phyloP scores from a whole-genome alignment of 53 echinoderm and acorn worm species.

The Echinometra lucunter region DNA sequence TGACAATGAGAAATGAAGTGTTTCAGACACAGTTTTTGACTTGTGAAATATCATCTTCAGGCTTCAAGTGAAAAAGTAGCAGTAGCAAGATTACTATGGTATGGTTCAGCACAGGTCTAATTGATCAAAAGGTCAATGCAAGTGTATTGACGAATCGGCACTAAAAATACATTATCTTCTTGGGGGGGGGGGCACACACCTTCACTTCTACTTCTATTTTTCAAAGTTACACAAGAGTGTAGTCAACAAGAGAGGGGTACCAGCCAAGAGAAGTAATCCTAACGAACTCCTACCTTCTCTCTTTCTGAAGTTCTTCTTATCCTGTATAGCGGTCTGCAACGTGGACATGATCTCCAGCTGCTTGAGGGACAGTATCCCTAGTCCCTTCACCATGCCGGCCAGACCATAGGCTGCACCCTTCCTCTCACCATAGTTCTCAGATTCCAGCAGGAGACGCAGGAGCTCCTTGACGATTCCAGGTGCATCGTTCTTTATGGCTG shows the following conservation, averaged over 20 bases:
- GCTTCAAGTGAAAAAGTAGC: no score
- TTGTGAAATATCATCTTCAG: no score
- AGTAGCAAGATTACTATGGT: no score
- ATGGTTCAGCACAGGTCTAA: no score
- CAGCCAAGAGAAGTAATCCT: neutral
- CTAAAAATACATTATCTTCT: no score
- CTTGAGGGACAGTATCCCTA: slow-evolving; percentile 94
- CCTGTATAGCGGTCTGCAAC: slow-evolving; percentile 93
- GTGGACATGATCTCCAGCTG: slow-evolving; percentile 94
- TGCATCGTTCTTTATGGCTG: slow-evolving; percentile 94
- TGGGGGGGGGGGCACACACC: no score
- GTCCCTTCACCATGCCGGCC: slow-evolving; percentile 95
- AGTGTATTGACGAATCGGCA: no score
- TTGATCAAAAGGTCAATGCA: no score
- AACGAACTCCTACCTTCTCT: slow-evolving; percentile 83
- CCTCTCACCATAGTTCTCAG: slow-evolving; percentile 96
- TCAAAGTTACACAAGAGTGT: no score
- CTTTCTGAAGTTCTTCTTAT: slow-evolving; percentile 95
- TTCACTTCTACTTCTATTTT: neutral
- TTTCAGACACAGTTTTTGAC: no score
- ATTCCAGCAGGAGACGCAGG: slow-evolving; percentile 84
- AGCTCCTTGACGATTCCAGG: slow-evolving; percentile 91
- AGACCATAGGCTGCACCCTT: slow-evolving; percentile 97
- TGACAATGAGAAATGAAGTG: no score
- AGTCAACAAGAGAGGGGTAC: neutral